Conservation (phyloP, 2,797 vertebrate species). For the Cryptoblepharus egeriae region DNA sequence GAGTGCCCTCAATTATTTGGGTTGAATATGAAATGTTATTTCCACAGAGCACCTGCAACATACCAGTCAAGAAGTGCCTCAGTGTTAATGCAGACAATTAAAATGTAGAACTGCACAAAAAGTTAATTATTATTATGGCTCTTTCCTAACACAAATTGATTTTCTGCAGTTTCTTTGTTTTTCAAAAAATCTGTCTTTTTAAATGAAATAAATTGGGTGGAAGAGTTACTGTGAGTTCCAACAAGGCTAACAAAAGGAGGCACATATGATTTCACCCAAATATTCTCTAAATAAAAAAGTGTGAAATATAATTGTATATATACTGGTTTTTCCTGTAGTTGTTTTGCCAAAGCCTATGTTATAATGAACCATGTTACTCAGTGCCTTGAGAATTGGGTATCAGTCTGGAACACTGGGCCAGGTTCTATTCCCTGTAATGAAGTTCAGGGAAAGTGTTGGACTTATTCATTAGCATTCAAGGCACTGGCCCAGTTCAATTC, state of each 20-base stretch:
- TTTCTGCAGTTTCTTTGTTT: neutral
- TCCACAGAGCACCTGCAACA: conserved; percentile 11
- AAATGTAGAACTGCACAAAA: rapidly evolving
- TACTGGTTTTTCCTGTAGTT: neutral
- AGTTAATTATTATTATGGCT: neutral
- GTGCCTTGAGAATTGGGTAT: neutral
- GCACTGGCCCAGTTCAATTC: neutral
- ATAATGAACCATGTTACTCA: neutral
- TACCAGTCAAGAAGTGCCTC: neutral
- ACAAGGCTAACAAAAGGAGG: neutral
- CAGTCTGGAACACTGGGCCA: neutral
- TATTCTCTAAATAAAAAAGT: neutral
- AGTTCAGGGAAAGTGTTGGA: neutral
- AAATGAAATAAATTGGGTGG: neutral
- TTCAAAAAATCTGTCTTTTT: neutral
- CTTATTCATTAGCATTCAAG: neutral
- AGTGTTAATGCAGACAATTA: conserved; percentile 35
- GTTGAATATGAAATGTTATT: conserved; percentile 29
- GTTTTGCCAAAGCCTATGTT: neutral
- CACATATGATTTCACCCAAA: neutral
- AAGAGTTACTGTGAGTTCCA: neutral
- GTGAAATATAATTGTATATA: neutral
- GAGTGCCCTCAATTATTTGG: conserved; percentile 34
- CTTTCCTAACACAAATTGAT: neutral
- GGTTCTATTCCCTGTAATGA: neutral